Base-by-base conservation (phyloP, 2,888 invertebrate genomes). In the Oxystoma pomonae region DNA sequence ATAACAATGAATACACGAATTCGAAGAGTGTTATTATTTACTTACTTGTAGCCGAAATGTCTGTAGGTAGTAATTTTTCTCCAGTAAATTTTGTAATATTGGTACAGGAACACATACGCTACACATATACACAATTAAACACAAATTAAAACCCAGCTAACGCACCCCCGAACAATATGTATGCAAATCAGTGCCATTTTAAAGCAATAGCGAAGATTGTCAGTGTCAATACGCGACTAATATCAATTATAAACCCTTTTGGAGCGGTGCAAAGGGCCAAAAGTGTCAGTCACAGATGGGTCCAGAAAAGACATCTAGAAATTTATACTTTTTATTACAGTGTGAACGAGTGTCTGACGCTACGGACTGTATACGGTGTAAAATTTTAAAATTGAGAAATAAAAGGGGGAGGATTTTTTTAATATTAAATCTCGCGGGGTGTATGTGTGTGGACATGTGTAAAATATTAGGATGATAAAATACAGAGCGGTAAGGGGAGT, bases 301-400 rank as follows among this genome's bases (percentile, higher is more conserved):
- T 50, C 50, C 50, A n/a, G n/a, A 50, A 50, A 9, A n/a, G n/a
- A 50, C 12, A 50, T n/a, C 50, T n/a, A 9, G 50, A n/a, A n/a
- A 50, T 76, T 76, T 76, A 74, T 71, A 74, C 72, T 74, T 76
- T 74, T 72, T 70, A 72, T 67, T 71, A 58, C 55, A 58, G 60
- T 63, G 75, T n/a, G 50, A 9, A 50, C n/a, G 12, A 9, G 12
- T 50, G 9, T 12, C 50, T n/a, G 50, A n/a, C 50, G 50, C n/a
- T n/a, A n/a, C n/a, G n/a, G n/a, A n/a, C n/a, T n/a, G n/a, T 50
- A n/a, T 50, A 50, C 9, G n/a, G n/a, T 50, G n/a, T 9, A 50
- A 50, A 50, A 75, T 74, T 75, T 70, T 73, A 76, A 74, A 72
- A 73, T 72, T 69, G 71, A 69, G n/a, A n/a, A n/a, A n/a, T n/a